Evolutionary conservation across 2,888 invertebrate genomes (phyloP), one percentile per base, ranked within the genome.

Genomic region (Drosophila ustulata): DNA sequence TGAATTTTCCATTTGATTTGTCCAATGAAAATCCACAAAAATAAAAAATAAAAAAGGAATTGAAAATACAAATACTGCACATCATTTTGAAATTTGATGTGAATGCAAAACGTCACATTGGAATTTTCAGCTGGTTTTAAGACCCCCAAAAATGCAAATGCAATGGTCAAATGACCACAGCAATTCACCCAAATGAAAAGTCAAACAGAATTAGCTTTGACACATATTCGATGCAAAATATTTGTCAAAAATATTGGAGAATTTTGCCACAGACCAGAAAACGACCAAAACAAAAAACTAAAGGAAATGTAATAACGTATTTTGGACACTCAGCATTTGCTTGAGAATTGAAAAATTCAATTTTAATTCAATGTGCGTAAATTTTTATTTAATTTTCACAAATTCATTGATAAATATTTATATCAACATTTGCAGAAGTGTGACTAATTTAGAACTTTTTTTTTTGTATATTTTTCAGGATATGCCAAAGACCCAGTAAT

Each of bases 171-270:
- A 70, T 62, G 51, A 50, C 45, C 61, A 41, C 67, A 78, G 67
- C 52, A 62, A 68, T 69, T 64, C 45, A 28, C 47, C 47, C 66
- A 62, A 71, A 71, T 52, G 49, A 64, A 78, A 70, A 70, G 61
- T 50, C 55, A 59, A 85, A 65, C 50, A 50, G 45, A 71, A 69
- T 66, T 69, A 71, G 43, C 65, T 41, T 61, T 57, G 62, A 61
- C 66, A 69, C 62, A 59, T 57, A 71, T 58, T 52, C 39, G 23
- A 30, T 43, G 34, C 30, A 58, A 53, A 71, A 78, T 68, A 62
- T 66, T 49, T 56, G 8, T 34, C 32, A 45, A 37, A 46, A 68
- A 57, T 41, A 23, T 34, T 41, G 37, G n/a, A 23, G 55, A 11
- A 53, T 52, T 61, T 53, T 37, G 32, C 34, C 51, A 8, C 26